Evolutionary conservation across 2,888 invertebrate genomes (phyloP).

Genomic region (Diplolepis rosae): DNA sequence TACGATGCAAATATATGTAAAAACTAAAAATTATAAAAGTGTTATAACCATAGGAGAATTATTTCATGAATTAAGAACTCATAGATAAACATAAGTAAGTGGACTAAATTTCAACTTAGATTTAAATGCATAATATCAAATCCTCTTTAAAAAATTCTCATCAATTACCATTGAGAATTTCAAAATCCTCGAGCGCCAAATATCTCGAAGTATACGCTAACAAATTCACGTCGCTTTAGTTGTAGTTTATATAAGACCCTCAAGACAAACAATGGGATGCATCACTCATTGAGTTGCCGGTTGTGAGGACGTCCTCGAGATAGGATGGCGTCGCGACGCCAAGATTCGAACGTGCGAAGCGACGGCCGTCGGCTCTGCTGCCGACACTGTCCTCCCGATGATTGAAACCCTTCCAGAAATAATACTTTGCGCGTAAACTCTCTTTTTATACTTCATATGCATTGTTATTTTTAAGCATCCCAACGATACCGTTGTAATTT

Average conservation of each 20-base stretch:
- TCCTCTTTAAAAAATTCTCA: no score
- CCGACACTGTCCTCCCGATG: conserved; percentile 55
- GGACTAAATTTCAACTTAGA: no score
- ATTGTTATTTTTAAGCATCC: conserved; percentile 54
- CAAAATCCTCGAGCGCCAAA: not conserved
- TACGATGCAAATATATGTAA: no score
- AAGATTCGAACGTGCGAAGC: conserved; percentile 57
- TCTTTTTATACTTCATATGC: conserved; percentile 44
- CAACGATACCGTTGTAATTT: conserved; percentile 37
- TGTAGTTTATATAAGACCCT: conserved; percentile 35
- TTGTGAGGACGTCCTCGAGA: conserved; percentile 33
- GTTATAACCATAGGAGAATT: no score
- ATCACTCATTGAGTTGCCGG: conserved; percentile 51
- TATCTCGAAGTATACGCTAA: not conserved
- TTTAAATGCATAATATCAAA: no score
- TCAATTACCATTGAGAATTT: not conserved
- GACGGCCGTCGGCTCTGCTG: conserved; percentile 65
- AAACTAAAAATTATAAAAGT: no score
- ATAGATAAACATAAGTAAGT: no score
- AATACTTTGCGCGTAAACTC: conserved; percentile 55
- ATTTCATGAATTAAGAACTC: no score
- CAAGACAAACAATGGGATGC: conserved; percentile 49
- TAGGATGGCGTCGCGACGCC: conserved; percentile 46
- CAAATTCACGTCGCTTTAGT: conserved; percentile 11
- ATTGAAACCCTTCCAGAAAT: conserved; percentile 62